Evolutionary conservation across 2,888 invertebrate species (phyloP).

Genomic region (Halictus ligatus): DNA sequence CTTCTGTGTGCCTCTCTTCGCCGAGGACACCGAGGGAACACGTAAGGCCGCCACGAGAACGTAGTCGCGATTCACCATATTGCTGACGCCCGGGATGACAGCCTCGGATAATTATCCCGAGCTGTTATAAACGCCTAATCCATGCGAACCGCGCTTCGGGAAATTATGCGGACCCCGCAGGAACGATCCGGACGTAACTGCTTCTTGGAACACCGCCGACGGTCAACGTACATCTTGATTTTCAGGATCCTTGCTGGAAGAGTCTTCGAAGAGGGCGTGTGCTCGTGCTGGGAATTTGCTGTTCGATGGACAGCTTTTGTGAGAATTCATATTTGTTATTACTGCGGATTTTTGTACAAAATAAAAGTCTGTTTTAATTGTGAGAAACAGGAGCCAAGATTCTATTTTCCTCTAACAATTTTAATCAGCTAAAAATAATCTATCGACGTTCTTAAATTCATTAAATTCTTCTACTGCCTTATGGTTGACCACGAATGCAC

Average conservation of each 20-base stretch:
- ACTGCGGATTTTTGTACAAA: too few species aligned
- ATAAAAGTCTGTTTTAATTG: too few species aligned
- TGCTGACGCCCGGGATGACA: not conserved
- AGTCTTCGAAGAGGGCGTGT: not conserved
- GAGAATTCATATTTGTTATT: not conserved
- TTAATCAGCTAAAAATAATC: too few species aligned
- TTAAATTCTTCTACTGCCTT: too few species aligned
- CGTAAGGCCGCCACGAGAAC: not conserved
- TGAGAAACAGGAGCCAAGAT: too few species aligned
- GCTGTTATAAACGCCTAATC: not conserved
- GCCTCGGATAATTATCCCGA: not conserved
- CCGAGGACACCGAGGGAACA: slow-evolving; percentile 15
- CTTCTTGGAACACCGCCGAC: not conserved
- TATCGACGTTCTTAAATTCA: too few species aligned
- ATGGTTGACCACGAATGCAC: too few species aligned
- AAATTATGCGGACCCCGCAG: not conserved
- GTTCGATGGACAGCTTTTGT: not conserved
- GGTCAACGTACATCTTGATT: not conserved
- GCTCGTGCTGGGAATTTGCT: too few species aligned
- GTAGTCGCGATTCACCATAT: not conserved
- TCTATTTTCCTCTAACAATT: too few species aligned
- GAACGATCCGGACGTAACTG: not conserved
- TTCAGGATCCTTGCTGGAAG: not conserved
- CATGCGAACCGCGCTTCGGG: not conserved
- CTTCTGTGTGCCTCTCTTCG: slow-evolving; percentile 26